Evolutionary conservation across 1,140 invertebrate species (phyloP), one percentile per base, ranked within the genome.

Genomic region (Paracyclopina nana): DNA sequence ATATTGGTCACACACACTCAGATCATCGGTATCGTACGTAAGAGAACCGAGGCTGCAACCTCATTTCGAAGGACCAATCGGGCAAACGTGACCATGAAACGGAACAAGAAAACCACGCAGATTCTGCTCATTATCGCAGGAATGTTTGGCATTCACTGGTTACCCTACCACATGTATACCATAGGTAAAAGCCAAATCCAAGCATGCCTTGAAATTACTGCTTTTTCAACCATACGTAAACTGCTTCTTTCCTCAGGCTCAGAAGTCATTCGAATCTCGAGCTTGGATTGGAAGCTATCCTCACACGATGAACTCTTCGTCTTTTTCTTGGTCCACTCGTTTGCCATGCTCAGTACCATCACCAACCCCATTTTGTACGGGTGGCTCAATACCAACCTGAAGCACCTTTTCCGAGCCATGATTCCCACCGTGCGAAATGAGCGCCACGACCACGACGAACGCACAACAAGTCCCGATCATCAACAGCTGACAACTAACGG

Each of bases 331-430:
- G 72, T 68, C 49, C 69, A 74, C 53, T 59, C 72, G 0, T 59
- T 71, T 18, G 71, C 72, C 8, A 68, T 74, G 70, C 67, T 64
- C 12, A 70, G 71, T 1, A 66, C 70, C 1, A 62, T 64, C 18
- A 68, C 65, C 43, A 73, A 73, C 58, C 68, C 69, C 4, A 59
- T 73, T 34, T 61, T 73, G 38, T 73, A 73, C 59, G 70, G 70
- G 1, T 71, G 68, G 65, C 61, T 71, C 43, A 72, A 72, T 56
- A 67, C 66, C 4, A 69, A 70, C 54, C 63, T 70, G 29, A 50
- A 66, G 9, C 55, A 63, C 30, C 66, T 69, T 53, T 59, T 68
- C 28, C 24, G 62, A 20, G 59, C 62, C 25, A 50, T 67, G 18
- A 50, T 65, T 11, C 61, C 61, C 4, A 20, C 14, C 34, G 34